Evolutionary conservation across 2,797 vertebrate genomes (phyloP).

Genomic region (Tokudaia tokunoshimensis): DNA sequence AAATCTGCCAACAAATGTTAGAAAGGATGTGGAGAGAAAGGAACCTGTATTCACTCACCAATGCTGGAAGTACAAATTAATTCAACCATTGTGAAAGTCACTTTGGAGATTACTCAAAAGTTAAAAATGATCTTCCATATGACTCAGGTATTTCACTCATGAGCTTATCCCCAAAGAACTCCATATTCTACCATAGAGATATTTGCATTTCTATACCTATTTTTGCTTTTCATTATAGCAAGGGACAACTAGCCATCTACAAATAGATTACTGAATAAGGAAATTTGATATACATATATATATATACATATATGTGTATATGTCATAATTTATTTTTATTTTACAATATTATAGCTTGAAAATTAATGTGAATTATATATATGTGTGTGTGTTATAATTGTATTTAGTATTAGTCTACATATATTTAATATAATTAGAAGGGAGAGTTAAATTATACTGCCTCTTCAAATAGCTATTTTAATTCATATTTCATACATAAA

Average conservation of each 20-base stretch:
- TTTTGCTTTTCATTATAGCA: neutral
- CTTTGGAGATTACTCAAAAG: neutral
- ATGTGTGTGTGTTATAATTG: neutral
- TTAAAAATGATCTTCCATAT: neutral
- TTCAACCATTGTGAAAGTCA: neutral
- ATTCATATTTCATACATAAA: neutral
- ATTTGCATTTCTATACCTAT: neutral
- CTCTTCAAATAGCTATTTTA: neutral
- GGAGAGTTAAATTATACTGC: neutral
- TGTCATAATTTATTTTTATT: neutral
- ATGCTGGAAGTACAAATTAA: neutral
- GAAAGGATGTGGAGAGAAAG: neutral
- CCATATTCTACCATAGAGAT: neutral
- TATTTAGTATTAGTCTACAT: neutral
- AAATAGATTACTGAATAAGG: neutral
- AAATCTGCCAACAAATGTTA: neutral
- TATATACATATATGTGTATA: no score
- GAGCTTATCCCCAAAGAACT: neutral
- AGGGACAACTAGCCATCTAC: neutral
- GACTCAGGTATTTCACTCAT: neutral
- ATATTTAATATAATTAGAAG: slow-evolving; percentile 7
- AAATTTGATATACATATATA: neutral
- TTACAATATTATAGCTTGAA: neutral
- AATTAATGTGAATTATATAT: neutral
- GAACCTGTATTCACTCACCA: neutral